A percentile compares a stretch with the other conserved stretches of the same genome.
Conservation (phyloP, 2,113 vertebrate genomes). For the Nesoenas mayeri region DNA sequence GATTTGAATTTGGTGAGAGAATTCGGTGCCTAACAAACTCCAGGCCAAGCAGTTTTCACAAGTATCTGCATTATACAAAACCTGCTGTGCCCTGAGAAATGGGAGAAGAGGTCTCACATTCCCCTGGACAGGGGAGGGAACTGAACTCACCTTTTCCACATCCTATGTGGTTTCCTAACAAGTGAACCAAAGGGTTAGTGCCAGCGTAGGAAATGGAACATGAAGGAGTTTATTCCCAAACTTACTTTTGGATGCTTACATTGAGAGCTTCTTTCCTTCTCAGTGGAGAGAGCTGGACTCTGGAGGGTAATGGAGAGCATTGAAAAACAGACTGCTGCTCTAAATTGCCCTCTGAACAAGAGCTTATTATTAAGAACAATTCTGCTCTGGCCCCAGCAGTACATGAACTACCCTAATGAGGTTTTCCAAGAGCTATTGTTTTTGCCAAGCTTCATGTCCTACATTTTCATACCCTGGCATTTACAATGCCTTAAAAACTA, state of each 20-base stretch:
- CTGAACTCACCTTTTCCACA: background rate
- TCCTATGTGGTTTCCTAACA: background rate
- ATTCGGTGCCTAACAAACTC: background rate
- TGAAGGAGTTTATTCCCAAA: background rate
- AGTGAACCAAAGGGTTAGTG: background rate
- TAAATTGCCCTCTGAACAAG: background rate
- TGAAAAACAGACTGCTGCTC: background rate
- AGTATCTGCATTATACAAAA: background rate
- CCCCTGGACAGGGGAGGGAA: background rate
- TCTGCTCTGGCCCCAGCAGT: background rate
- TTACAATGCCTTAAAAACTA: background rate
- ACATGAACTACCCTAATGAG: background rate
- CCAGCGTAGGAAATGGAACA: background rate
- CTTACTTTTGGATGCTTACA: background rate
- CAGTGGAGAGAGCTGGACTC: background rate
- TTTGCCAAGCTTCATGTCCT: background rate
- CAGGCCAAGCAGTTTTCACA: background rate
- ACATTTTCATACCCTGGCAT: conserved; percentile 8
- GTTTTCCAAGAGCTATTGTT: conserved; percentile 18
- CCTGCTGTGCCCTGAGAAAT: background rate
- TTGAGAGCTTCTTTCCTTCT: background rate
- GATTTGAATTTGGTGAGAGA: background rate
- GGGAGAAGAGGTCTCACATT: background rate
- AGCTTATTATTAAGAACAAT: background rate
- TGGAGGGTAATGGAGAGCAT: background rate